These are phyloP conservation scores for Phaethon lepturus DNA, from an alignment of 2,113 vertebrate species.

Conservation along the genomic window DNA sequence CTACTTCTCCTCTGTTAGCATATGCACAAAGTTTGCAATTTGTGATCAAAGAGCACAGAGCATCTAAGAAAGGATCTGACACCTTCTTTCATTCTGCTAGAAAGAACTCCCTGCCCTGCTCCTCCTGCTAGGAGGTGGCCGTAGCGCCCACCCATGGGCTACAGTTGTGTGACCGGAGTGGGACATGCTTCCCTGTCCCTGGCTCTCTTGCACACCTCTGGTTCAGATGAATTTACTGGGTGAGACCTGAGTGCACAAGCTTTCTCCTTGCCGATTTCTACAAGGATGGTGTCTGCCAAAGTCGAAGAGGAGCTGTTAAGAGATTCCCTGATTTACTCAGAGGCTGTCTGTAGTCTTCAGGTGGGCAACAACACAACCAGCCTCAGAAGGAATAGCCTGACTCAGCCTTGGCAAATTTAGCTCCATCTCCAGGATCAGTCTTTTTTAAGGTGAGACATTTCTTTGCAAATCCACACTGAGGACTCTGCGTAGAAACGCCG, in stretches of 20 bases:
- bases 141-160: neutral
- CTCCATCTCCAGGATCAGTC: neutral
- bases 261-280: neutral
- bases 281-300: neutral
- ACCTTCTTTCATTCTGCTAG: neutral
- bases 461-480: neutral
- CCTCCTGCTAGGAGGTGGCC: neutral
- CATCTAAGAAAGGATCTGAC: neutral
- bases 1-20: neutral
- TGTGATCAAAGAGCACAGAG: neutral
- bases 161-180: accelerated
- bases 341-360: neutral
- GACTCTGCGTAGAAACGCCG: neutral
- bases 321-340: neutral
- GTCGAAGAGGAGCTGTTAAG: neutral
- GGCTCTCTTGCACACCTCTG: neutral
- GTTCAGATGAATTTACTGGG: neutral
- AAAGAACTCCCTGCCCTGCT: neutral
- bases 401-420: neutral
- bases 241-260: neutral
- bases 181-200: accelerated
- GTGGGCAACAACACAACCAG: neutral
- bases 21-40: neutral
- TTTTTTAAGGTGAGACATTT: neutral
- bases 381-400: neutral